Percentiles rank a stretch among this genome's conserved stretches.
phyloP scores from a whole-genome alignment of 2,888 invertebrate genomes.

The Chesias legatella region DNA sequence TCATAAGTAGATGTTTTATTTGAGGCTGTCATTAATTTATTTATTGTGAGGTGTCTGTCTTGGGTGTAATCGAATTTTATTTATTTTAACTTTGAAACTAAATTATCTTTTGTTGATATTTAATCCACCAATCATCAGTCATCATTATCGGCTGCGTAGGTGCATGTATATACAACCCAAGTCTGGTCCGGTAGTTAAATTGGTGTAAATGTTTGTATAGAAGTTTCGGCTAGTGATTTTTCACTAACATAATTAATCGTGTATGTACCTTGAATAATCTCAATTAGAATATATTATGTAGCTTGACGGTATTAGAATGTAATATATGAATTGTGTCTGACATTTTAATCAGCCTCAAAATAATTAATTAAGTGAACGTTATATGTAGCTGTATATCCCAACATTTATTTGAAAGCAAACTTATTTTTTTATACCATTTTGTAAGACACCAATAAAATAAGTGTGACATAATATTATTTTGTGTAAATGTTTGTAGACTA shows the following conservation, averaged over 20 bases:
- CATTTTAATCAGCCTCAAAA: conserved; percentile 40
- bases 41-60: conserved; percentile 34
- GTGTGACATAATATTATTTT: conserved; percentile 72
- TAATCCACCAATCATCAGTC: no score
- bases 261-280: conserved; percentile 72
- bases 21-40: conserved; percentile 29
- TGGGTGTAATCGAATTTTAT: conserved; percentile 17
- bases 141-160: conserved; percentile 8
- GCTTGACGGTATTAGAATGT: conserved; percentile 20
- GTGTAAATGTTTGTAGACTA: conserved; percentile 60
- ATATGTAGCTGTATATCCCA: conserved; percentile 27
- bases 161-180: background rate
- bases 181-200: background rate
- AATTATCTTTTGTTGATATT: no score
- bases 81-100: no score
- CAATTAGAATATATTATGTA: conserved; percentile 56
- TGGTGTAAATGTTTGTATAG: conserved; percentile 21
- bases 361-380: conserved; percentile 14
- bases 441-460: conserved; percentile 66
- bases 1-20: conserved; percentile 16
- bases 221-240: conserved; percentile 52
- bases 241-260: conserved; percentile 50
- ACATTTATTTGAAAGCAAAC: conserved; percentile 39
- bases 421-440: conserved; percentile 65
- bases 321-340: conserved; percentile 25